Conservation (phyloP, 2,888 invertebrate species). For the Penaeus monodon region DNA sequence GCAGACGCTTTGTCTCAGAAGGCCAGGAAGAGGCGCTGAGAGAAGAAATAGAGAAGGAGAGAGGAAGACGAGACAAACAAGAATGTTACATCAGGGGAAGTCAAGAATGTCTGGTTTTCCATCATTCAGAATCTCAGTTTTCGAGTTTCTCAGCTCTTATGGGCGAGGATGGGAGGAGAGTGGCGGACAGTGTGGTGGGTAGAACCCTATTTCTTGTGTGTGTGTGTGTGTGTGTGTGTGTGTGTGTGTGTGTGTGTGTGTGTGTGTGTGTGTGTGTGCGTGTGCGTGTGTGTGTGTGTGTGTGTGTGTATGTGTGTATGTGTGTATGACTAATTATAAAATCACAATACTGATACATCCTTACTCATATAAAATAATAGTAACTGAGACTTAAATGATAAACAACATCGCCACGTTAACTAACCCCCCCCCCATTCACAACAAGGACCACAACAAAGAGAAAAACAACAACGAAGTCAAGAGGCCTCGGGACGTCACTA, state of each 20-base stretch:
- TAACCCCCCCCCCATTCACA: background rate
- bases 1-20: background rate
- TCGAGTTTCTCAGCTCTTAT: background rate
- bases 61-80: too few species aligned
- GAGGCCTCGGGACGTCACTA: background rate
- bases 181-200: too few species aligned
- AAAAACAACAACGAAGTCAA: background rate
- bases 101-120: background rate
- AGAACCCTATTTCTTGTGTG: background rate
- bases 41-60: too few species aligned
- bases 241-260: constrained; percentile 4
- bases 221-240: constrained; percentile 9
- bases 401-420: background rate
- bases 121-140: background rate
- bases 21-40: background rate
- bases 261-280: background rate
- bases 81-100: too few species aligned
- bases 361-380: too few species aligned
- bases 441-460: background rate
- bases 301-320: background rate
- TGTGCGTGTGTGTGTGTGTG: background rate
- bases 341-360: too few species aligned
- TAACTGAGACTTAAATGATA: background rate
- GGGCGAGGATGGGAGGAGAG: too few species aligned
- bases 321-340: too few species aligned